Percentiles rank a stretch among this genome's conserved stretches.
phyloP scores from a whole-genome alignment of 2,113 vertebrate genomes.

The Microtus ochrogaster region DNA sequence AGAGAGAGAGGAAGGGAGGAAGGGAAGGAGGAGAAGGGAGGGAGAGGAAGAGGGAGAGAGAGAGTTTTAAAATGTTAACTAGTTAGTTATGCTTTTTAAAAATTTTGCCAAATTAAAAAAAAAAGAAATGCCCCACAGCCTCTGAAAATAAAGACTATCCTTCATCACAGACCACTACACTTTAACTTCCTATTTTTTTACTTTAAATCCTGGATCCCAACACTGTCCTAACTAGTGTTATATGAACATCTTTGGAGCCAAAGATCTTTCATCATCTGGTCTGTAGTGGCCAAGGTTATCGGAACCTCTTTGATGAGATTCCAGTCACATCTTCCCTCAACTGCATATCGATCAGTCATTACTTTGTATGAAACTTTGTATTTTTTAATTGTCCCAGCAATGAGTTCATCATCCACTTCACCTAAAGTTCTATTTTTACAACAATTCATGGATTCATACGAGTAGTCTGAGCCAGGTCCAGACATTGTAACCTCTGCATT shows the following conservation, averaged over 20 bases:
- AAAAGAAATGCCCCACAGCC: not conserved
- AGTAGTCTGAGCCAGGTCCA: not conserved
- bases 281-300: not conserved
- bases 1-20: not conserved
- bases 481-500: not conserved
- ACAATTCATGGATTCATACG: not conserved
- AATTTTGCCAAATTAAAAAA: not conserved
- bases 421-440: not conserved
- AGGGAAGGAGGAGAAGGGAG: too few relatives aligned
- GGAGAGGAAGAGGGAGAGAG: not conserved
- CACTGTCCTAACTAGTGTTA: not conserved
- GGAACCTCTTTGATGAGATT: not conserved
- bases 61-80: not conserved
- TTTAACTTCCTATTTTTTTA: not conserved
- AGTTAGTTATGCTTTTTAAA: not conserved
- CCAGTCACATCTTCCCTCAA: fast-evolving
- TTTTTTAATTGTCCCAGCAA: not conserved
- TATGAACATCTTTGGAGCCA: not conserved
- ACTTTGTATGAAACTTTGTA: not conserved
- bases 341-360: not conserved
- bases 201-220: not conserved
- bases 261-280: not conserved
- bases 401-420: not conserved
- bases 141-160: not conserved
- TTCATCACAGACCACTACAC: not conserved